These are phyloP conservation scores for Sitta europaea DNA, from an alignment of 2,113 vertebrate species.

Conservation along the genomic window DNA sequence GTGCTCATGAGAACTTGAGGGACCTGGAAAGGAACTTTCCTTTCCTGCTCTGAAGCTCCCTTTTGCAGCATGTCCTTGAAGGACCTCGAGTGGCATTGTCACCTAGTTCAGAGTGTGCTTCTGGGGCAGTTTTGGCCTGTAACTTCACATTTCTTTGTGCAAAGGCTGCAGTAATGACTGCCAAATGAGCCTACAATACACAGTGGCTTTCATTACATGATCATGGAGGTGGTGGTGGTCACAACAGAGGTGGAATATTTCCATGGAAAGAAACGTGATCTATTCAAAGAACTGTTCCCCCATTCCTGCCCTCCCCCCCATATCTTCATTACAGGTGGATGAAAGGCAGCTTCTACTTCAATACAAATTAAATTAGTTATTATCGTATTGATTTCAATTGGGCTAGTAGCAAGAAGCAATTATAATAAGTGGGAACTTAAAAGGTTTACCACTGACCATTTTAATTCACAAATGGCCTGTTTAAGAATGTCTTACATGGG, in stretches of 20 bases:
- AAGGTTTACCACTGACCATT: background rate
- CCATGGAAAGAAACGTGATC: background rate
- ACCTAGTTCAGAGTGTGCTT: background rate
- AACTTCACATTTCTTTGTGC: background rate
- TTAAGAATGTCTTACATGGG: background rate
- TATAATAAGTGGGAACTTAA: background rate
- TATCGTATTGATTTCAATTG: background rate
- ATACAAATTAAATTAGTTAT: constrained; percentile 2
- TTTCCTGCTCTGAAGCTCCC: background rate
- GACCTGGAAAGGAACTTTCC: background rate
- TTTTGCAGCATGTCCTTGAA: background rate
- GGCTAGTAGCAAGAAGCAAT: background rate
- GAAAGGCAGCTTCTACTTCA: background rate
- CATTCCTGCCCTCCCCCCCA: accelerated
- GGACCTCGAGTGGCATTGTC: background rate
- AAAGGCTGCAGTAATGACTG: background rate
- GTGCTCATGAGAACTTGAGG: background rate
- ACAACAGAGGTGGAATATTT: background rate
- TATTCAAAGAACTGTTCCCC: background rate
- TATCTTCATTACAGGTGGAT: background rate
- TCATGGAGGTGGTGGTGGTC: background rate
- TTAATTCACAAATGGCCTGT: constrained; percentile 5
- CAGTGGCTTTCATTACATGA: background rate
- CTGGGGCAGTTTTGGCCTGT: background rate
- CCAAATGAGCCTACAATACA: background rate